phyloP scores from a whole-genome alignment of 2,113 vertebrate species.

The Sclerurus mexicanus region DNA sequence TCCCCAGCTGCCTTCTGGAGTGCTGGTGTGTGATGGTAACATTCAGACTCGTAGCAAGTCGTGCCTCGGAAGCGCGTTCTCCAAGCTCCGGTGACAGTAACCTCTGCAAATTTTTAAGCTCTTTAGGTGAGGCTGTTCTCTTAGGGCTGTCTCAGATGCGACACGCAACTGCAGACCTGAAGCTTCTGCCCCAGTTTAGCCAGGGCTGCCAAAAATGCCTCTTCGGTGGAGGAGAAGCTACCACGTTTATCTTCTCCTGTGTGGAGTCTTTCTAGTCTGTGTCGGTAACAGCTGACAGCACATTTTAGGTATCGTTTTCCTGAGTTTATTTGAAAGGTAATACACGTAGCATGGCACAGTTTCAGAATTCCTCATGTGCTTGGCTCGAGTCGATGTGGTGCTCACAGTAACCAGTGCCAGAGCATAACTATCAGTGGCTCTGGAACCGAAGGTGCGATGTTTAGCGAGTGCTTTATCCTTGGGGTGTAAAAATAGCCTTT shows the following conservation, averaged over 20 bases:
- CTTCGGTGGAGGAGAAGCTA: background rate
- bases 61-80: background rate
- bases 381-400: background rate
- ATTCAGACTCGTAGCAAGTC: background rate
- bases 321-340: background rate
- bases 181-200: background rate
- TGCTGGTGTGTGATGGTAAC: background rate
- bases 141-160: background rate
- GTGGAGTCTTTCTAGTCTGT: background rate
- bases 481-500: background rate
- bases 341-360: background rate
- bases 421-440: background rate
- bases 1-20: background rate
- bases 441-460: background rate
- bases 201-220: background rate
- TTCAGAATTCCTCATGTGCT: background rate
- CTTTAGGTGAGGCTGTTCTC: background rate
- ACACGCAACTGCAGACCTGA: background rate
- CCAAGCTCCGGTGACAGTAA: background rate
- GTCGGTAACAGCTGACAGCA: background rate
- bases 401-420: background rate
- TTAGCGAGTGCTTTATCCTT: background rate
- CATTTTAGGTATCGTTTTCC: background rate
- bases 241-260: background rate
- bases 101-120: background rate